Conservation (phyloP, 2,797 vertebrate genomes). For the Erethizon dorsatum region DNA sequence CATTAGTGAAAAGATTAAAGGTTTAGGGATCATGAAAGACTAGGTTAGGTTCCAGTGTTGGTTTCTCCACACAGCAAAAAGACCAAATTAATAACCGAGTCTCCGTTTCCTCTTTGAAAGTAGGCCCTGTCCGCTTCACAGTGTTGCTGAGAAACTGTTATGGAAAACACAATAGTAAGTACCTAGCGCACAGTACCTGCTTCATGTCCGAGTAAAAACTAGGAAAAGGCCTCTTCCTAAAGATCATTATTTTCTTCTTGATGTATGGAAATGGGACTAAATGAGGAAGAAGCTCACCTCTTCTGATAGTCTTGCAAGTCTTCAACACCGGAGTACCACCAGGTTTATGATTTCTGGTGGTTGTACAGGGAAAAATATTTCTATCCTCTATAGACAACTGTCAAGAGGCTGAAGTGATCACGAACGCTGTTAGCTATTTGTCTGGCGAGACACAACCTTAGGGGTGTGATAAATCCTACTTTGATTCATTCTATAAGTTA, state of each 20-base stretch:
- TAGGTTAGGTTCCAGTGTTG: background rate
- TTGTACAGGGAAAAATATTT: background rate
- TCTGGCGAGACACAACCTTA: background rate
- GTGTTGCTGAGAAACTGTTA: background rate
- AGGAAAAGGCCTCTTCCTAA: background rate
- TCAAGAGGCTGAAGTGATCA: background rate
- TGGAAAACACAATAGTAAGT: background rate
- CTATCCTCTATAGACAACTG: background rate
- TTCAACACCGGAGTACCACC: background rate
- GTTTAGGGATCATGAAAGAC: background rate
- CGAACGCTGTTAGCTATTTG: background rate
- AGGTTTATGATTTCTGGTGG: background rate
- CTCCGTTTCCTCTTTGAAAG: constrained; percentile 3
- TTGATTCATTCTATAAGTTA: background rate
- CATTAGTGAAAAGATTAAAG: background rate
- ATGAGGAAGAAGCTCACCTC: background rate
- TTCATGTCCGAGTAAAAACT: background rate
- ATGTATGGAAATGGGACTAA: background rate
- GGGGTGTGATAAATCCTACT: background rate
- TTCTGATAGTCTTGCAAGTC: background rate
- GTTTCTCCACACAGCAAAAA: background rate
- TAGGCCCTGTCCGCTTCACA: background rate
- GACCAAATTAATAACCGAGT: background rate
- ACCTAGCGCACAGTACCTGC: background rate
- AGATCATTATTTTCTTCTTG: background rate